A percentile compares a stretch with the other conserved stretches of the same genome.
phyloP scores from a whole-genome alignment of 2,797 vertebrate genomes.

The Peromyscus eremicus region DNA sequence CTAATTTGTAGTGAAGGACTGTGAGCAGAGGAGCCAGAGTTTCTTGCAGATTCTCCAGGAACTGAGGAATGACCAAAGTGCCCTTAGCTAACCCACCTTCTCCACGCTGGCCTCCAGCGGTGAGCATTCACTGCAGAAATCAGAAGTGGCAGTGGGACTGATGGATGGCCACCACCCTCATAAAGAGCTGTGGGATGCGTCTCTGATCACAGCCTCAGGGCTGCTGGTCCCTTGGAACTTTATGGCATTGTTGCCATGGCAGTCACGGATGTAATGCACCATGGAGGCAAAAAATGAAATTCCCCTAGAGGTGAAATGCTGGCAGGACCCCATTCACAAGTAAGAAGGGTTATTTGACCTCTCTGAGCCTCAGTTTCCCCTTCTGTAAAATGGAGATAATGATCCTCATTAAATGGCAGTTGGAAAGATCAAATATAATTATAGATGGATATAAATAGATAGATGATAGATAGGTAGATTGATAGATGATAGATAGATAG shows the following conservation, averaged over 20 bases:
- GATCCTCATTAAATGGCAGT: not conserved
- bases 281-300: conserved; percentile 30
- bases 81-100: conserved; percentile 54
- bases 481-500: not conserved
- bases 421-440: not conserved
- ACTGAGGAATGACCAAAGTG: not conserved
- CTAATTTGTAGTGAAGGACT: not conserved
- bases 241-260: conserved; percentile 68
- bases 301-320: not conserved
- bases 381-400: not conserved
- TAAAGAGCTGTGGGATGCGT: conserved; percentile 64
- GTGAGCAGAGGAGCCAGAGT: not conserved
- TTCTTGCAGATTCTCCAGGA: not conserved
- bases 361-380: conserved; percentile 53
- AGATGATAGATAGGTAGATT: not conserved
- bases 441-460: not conserved
- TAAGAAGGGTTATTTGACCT: not conserved
- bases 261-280: conserved; percentile 47
- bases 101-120: conserved; percentile 23
- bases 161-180: conserved; percentile 66
- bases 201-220: conserved; percentile 71
- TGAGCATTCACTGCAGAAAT: conserved; percentile 48
- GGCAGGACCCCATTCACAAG: not conserved
- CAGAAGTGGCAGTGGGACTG: conserved; percentile 57
- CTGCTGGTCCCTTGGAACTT: conserved; percentile 65